A percentile compares a stretch with the other conserved stretches of the same genome.
Evolutionary conservation across 2,888 invertebrate species (phyloP).

Genomic region (Latrodectus hesperus): DNA sequence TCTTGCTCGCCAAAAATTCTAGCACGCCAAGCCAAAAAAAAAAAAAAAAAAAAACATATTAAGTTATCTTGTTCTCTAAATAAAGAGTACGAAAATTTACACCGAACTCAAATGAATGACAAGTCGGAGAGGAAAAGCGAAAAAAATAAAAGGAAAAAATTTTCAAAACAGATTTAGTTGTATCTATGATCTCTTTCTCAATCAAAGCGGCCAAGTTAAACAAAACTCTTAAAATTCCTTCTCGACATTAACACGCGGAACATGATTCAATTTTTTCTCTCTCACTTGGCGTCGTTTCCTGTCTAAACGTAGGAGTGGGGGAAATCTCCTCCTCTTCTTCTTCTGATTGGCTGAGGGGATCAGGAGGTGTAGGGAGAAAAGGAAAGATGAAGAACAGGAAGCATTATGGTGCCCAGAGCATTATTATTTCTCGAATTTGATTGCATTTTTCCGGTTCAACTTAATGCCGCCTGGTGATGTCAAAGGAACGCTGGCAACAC

Average conservation of each 20-base stretch:
- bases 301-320: slow-evolving; percentile 24
- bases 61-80: no score
- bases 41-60: no score
- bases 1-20: no score
- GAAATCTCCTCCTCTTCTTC: slow-evolving; percentile 39
- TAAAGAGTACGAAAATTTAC: no score
- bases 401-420: slow-evolving; percentile 41
- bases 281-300: slow-evolving; percentile 29
- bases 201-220: slow-evolving; percentile 1
- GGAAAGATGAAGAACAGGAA: slow-evolving; percentile 27
- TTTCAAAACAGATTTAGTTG: no score
- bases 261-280: slow-evolving; percentile 32
- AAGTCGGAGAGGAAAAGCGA: no score
- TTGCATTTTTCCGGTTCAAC: slow-evolving; percentile 56
- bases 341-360: slow-evolving; percentile 45
- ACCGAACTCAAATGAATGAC: no score
- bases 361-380: slow-evolving; percentile 13
- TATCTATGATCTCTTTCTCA: not conserved
- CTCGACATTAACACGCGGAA: slow-evolving; percentile 56
- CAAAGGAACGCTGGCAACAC: not conserved
- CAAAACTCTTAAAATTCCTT: slow-evolving; percentile 27
- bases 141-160: no score
- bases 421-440: slow-evolving; percentile 60
- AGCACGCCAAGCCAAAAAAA: no score
- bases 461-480: slow-evolving; percentile 27